Percentiles rank a stretch among this genome's conserved stretches.
Evolutionary conservation across 2,888 invertebrate species (phyloP).

Genomic region (Coelinius sp.): DNA sequence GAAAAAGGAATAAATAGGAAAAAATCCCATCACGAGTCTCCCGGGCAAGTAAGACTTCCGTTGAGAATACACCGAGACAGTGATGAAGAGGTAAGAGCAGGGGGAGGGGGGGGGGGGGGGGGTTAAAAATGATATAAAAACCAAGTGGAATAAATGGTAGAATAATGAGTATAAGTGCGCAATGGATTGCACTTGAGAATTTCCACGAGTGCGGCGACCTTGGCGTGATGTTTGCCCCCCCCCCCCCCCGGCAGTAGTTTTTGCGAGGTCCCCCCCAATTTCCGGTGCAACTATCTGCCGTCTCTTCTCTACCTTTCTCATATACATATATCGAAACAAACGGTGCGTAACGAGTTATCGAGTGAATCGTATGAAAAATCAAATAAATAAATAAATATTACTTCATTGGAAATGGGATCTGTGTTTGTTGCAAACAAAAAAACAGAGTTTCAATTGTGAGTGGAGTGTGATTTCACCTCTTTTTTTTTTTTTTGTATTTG

Average conservation of each 20-base stretch:
- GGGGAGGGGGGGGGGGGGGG: not conserved
- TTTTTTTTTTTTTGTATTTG: not conserved
- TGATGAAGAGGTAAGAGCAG: not conserved
- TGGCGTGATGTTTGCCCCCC: constrained; percentile 39
- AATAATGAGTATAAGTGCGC: constrained; percentile 29
- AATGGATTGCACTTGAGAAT: constrained; percentile 40
- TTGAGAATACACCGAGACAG: constrained; percentile 30
- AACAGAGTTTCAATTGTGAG: not conserved
- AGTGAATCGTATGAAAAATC: constrained; percentile 18
- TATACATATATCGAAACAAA: not conserved
- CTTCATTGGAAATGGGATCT: constrained; percentile 8
- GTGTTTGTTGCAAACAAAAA: constrained; percentile 1
- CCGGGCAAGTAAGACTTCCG: constrained; percentile 27
- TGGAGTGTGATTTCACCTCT: not conserved
- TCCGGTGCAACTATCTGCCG: not conserved
- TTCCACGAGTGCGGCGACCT: constrained; percentile 49
- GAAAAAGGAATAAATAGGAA: constrained; percentile 14
- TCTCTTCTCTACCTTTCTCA: not conserved
- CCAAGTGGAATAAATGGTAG: constrained; percentile 21
- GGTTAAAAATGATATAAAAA: constrained; percentile 19
- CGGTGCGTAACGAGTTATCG: constrained; percentile 21
- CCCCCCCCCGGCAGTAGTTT: constrained; percentile 25
- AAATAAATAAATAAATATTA: constrained; percentile 2
- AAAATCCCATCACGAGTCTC: constrained; percentile 30
- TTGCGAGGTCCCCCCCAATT: constrained; percentile 2